Base-by-base conservation (phyloP, 2,113 vertebrate genomes). In the Oostethus manadensis region DNA sequence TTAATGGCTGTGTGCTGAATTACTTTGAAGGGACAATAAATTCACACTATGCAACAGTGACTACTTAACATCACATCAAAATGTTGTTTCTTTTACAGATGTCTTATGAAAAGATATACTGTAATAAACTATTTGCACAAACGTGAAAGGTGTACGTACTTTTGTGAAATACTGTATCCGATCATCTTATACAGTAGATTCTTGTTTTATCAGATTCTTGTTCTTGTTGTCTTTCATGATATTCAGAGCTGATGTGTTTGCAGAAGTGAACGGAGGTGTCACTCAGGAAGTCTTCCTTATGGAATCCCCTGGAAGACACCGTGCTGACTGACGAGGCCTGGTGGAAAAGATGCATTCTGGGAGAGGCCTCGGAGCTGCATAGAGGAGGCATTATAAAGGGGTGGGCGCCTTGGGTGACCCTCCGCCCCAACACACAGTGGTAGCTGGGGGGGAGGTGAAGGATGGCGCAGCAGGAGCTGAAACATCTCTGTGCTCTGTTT, bases 281-380 rank as follows among this genome's bases (percentile, higher is more conserved):
- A 55, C n/a, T 40, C 53, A 40, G 11, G 53, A 55, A 55, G 35
- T 20, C 11, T 48, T 58, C 60, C 50, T 70, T 46, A 45, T 1
- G 62, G 73, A 15, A 0, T 66, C 47, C 6, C 62, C 7, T 42
- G 64, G 48, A 60, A 51, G 46, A 56, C 62, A 67, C 67, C 64
- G 60, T 17, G 8, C 47, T 82, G 78, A 82, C 58, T 79, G 84
- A 86, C 80, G 62, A 46, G 43, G 67, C 64, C 57, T 11, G 67
- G 60, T 67, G 74, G 50, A 80, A 77, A 64, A 56, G 75, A 64
- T 73, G 64, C 72, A 56, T 6, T 72, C 67, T 69, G 53, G 70
- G 78, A 76, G 70, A 66, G 64, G 63, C 76, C 78, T 82, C 55
- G 0, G 40, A 79, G 77, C 70, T 63, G 44, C 51, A 67, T 66